Percentiles rank a stretch among this genome's conserved stretches.
These are phyloP conservation scores for Agriopis marginaria DNA, from an alignment of 2,888 invertebrate genomes.

Conservation along the genomic window DNA sequence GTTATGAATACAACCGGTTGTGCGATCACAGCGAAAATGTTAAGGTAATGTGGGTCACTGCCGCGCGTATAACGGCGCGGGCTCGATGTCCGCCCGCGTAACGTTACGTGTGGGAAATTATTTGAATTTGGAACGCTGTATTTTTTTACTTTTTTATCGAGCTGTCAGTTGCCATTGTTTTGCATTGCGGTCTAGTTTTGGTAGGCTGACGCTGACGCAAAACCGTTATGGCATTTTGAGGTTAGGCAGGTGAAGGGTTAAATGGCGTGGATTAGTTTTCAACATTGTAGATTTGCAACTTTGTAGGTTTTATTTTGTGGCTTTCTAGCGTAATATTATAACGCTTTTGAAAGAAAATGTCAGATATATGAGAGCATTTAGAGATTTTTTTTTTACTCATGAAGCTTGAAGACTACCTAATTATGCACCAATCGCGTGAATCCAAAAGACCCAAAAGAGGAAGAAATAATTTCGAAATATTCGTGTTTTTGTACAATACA, in stretches of 20 bases:
- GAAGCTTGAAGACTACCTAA: no score
- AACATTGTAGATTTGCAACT: conserved; percentile 9
- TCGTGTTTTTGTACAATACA: no score
- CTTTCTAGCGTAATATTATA: conserved; percentile 7
- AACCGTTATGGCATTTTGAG: conserved; percentile 55
- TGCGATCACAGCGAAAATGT: conserved; percentile 71
- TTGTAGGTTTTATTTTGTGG: conserved; percentile 6
- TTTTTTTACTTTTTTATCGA: conserved; percentile 76
- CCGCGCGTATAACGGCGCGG: conserved; percentile 83
- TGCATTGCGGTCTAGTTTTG: conserved; percentile 77
- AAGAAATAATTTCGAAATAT: no score
- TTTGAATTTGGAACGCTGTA: conserved; percentile 83
- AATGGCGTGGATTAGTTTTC: conserved; percentile 11
- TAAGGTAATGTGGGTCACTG: conserved; percentile 80
- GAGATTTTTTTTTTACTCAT: no score
- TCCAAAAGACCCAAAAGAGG: no score
- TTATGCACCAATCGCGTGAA: no score
- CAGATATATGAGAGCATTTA: no score
- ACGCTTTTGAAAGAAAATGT: neutral
- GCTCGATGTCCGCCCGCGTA: conserved; percentile 84
- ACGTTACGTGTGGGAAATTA: conserved; percentile 87
- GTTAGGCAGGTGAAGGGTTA: conserved; percentile 39
- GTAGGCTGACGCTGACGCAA: conserved; percentile 48
- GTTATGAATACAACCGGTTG: conserved; percentile 70
- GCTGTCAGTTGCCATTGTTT: conserved; percentile 75